Evolutionary conservation across 2,113 vertebrate genomes (phyloP).

Genomic region (Ceratotherium simum): DNA sequence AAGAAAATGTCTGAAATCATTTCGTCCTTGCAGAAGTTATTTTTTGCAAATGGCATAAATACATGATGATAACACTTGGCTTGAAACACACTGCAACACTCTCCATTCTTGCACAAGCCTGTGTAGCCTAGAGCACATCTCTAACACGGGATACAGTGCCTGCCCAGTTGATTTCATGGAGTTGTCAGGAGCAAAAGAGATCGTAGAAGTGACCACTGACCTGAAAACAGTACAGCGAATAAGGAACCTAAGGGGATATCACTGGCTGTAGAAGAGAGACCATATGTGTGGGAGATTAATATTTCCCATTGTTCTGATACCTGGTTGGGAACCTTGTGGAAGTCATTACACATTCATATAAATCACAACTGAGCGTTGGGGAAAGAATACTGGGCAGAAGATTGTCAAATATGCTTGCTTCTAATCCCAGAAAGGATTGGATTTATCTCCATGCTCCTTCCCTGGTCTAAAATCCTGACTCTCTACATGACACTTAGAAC

Average conservation of each 20-base stretch:
- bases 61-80: background rate
- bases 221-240: background rate
- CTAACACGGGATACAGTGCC: background rate
- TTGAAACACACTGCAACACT: background rate
- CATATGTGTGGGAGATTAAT: no score
- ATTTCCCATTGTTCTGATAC: background rate
- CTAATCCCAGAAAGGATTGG: background rate
- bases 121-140: background rate
- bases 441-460: background rate
- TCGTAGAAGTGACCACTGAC: background rate
- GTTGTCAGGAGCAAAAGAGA: background rate
- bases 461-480: background rate
- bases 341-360: background rate
- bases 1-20: background rate
- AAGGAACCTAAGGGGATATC: background rate
- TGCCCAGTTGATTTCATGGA: background rate
- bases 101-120: background rate
- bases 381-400: background rate
- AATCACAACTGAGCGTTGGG: background rate
- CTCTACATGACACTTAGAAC: background rate
- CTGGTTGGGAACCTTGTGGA: background rate
- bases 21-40: background rate
- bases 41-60: background rate
- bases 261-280: background rate
- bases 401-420: background rate